Conservation (phyloP, 1,140 invertebrate species). For the Drosophila burlai region DNA sequence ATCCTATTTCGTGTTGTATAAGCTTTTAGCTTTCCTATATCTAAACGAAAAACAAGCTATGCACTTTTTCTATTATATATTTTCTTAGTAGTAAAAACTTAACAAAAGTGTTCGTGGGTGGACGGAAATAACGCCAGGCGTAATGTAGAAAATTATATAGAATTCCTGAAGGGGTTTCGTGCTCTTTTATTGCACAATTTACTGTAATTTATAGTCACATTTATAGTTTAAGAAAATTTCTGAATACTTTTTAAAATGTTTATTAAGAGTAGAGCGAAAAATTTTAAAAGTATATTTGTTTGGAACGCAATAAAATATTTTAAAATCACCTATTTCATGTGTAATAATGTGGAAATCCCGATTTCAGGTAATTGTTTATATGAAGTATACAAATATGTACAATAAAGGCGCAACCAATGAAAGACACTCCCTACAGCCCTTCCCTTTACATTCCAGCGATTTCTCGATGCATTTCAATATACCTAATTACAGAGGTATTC, state of each 20-base stretch:
- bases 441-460: slow-evolving; percentile 8
- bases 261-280: background rate
- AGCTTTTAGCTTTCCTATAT: background rate
- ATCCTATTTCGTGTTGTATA: background rate
- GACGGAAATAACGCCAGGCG: background rate
- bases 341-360: background rate
- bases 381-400: background rate
- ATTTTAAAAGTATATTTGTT: background rate
- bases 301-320: too few species aligned
- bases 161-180: background rate
- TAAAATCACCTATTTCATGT: background rate
- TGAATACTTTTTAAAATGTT: background rate
- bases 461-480: slow-evolving; percentile 4
- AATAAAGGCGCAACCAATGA: background rate
- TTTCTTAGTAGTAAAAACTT: background rate
- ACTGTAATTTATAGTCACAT: background rate
- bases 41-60: background rate
- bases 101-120: background rate
- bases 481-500: slow-evolving; percentile 59
- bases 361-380: background rate
- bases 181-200: background rate
- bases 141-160: slow-evolving; percentile 2
- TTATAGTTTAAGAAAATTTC: background rate
- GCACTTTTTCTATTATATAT: slow-evolving; percentile 5
- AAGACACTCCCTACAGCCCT: slow-evolving; percentile 3